Base-by-base conservation (phyloP, 1,140 invertebrate species). In the Telenomus remus region DNA sequence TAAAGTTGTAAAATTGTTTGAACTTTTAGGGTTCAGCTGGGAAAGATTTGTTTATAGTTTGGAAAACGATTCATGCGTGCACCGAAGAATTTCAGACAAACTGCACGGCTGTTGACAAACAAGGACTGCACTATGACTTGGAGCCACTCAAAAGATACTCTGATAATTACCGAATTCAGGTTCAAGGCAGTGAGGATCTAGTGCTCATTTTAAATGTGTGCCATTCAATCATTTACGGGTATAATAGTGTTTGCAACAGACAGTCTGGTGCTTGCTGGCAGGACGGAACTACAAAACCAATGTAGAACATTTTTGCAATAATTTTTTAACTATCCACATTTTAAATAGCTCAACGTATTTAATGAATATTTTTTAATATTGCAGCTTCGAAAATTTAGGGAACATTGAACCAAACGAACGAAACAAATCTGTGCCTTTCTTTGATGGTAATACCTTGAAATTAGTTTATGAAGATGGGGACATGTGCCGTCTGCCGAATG, bases 171-270 rank as follows among this genome's bases (percentile, higher is more conserved):
- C 46, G 72, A 43, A 74, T 87, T 46, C 13, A 0, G 27, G 53
- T 75, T 5, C 50, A 65, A 47, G 54, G 12, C 6, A 70, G 47
- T 7, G 47, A 79, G 15, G 78, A 54, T 11, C 47, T 51, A 8
- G 43, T 50, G 15, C 78, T 87, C 19, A 80, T 86, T 65, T 68
- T 88, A 19, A 88, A 88, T 74, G 79, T 88, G 8, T 88, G 87
- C 42, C 84, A 86, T 37, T 78, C 80, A n/a, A 44, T 86, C 4
- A 79, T 87, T 57, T 83, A 75, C 76, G 76, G 76, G 59, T 35
- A 65, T 43, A 43, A 64, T 15, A 78, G 76, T 12, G 8, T 54
- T 3, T 87, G 87, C 65, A 48, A 61, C 11, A 13, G 13, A 1
- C n/a, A 54, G 8, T 73, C 79, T 11, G 85, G 75, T 7, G 79